phyloP scores from a whole-genome alignment of 2,888 invertebrate species.

The Lordiphosa fenestrarum region DNA sequence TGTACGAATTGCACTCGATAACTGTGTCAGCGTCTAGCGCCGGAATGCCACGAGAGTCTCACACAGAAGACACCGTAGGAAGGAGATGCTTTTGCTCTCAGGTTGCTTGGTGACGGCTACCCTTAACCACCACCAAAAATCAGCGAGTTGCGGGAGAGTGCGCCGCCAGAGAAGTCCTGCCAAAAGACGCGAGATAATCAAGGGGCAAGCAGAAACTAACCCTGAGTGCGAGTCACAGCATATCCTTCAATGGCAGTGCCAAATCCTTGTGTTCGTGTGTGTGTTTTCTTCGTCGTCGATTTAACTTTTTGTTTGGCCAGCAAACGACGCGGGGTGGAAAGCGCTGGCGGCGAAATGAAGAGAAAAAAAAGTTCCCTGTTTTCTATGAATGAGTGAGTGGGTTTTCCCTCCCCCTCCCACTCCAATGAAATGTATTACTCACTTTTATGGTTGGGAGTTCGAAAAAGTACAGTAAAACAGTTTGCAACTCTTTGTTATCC shows the following conservation, averaged over 20 bases:
- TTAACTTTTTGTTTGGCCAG: conserved; percentile 65
- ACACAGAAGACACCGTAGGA: not conserved
- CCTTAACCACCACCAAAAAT: conserved; percentile 20
- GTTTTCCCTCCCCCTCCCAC: conserved; percentile 21
- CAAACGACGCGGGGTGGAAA: conserved; percentile 74
- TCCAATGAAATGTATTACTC: conserved; percentile 9
- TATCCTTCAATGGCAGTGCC: conserved; percentile 23
- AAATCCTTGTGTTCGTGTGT: conserved; percentile 36
- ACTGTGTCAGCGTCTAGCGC: conserved; percentile 76
- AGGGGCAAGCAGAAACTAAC: conserved; percentile 43
- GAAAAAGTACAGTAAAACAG: conserved; percentile 64
- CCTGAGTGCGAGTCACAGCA: conserved; percentile 32
- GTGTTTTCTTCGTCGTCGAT: conserved; percentile 36
- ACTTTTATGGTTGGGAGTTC: not conserved
- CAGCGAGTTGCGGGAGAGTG: conserved; percentile 11
- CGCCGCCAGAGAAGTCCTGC: conserved; percentile 21
- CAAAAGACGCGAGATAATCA: conserved; percentile 42
- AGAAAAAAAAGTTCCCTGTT: conserved; percentile 16
- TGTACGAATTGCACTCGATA: conserved; percentile 78
- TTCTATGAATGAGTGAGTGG: conserved; percentile 31
- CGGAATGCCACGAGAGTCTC: conserved; percentile 60
- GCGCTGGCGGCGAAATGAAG: conserved; percentile 31
- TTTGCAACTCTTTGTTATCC: too few relatives aligned
- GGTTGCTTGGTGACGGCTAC: conserved; percentile 48
- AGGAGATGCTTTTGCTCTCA: conserved; percentile 17